These are phyloP conservation scores for Rhingia campestris DNA, from an alignment of 2,888 invertebrate genomes.

Conservation along the genomic window DNA sequence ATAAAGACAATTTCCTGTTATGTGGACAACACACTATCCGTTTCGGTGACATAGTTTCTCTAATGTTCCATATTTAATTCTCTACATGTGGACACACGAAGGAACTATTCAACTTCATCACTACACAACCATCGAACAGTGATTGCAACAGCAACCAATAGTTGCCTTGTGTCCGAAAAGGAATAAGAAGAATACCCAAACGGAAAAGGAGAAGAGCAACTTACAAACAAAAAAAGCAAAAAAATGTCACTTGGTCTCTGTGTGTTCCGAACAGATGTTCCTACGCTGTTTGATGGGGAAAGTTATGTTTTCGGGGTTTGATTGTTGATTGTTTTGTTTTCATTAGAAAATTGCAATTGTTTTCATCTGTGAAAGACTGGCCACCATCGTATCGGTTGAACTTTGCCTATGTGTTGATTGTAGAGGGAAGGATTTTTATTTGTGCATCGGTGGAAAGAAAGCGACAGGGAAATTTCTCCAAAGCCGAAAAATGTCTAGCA, in stretches of 20 bases:
- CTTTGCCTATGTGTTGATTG: conserved; percentile 39
- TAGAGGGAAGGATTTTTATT: conserved; percentile 28
- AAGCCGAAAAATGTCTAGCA: not conserved
- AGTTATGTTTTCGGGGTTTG: conserved; percentile 64
- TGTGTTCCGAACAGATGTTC: conserved; percentile 67
- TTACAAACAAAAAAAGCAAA: not conserved
- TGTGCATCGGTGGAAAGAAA: conserved; percentile 46
- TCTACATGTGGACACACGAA: conserved; percentile 39
- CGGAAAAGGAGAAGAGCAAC: conserved; percentile 18
- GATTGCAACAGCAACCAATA: conserved; percentile 16
- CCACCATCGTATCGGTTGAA: conserved; percentile 45
- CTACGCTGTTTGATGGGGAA: conserved; percentile 57
- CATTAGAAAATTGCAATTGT: conserved; percentile 59
- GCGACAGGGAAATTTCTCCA: conserved; percentile 69
- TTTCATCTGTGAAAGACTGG: conserved; percentile 13
- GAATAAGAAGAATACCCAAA: conserved; percentile 35
- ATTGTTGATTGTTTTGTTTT: conserved; percentile 53
- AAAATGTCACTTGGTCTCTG: conserved; percentile 60
- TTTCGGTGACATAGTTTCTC: conserved; percentile 72
- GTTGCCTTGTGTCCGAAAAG: conserved; percentile 54
- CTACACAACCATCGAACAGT: conserved; percentile 33
- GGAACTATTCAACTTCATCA: conserved; percentile 48
- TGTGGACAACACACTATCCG: conserved; percentile 66
- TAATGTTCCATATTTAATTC: conserved; percentile 63
- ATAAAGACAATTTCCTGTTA: conserved; percentile 46